Percentiles rank a stretch among this genome's conserved stretches.
Conservation (phyloP, 2,113 vertebrate genomes). For the Melospiza melodia region DNA sequence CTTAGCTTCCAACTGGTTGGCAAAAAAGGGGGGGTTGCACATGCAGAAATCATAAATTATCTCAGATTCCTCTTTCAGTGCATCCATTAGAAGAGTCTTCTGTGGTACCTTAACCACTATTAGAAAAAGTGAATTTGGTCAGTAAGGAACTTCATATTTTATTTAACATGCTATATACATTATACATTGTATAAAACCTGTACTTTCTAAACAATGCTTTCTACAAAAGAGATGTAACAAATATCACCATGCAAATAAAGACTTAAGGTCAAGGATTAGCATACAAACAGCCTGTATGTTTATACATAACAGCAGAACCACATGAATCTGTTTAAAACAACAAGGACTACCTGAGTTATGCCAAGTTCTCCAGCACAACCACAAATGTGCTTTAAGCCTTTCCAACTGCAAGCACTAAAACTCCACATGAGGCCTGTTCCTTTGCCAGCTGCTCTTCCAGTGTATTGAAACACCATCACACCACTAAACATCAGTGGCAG, state of each 20-base stretch:
- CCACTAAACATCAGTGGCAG: neutral
- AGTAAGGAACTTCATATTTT: neutral
- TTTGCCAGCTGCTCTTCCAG: neutral
- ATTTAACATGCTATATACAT: neutral
- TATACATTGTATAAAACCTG: neutral
- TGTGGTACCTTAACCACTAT: conserved; percentile 98
- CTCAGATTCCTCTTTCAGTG: conserved; percentile 94
- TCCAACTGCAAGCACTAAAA: neutral
- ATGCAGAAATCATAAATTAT: conserved; percentile 98
- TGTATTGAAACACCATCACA: neutral
- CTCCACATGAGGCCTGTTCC: neutral
- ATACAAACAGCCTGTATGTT: neutral
- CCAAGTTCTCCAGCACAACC: neutral
- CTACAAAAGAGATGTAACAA: neutral
- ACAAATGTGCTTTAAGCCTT: neutral
- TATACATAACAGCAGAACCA: neutral
- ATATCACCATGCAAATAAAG: neutral
- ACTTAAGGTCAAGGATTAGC: neutral
- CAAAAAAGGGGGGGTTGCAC: conserved; percentile 99
- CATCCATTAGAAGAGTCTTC: conserved; percentile 97
- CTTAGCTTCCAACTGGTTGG: conserved; percentile 95
- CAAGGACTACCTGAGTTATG: neutral
- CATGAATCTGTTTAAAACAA: neutral
- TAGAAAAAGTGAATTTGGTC: neutral
- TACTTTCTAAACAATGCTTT: neutral